Evolutionary conservation across 2,797 vertebrate species (phyloP).

Genomic region (Eulemur coronatus): DNA sequence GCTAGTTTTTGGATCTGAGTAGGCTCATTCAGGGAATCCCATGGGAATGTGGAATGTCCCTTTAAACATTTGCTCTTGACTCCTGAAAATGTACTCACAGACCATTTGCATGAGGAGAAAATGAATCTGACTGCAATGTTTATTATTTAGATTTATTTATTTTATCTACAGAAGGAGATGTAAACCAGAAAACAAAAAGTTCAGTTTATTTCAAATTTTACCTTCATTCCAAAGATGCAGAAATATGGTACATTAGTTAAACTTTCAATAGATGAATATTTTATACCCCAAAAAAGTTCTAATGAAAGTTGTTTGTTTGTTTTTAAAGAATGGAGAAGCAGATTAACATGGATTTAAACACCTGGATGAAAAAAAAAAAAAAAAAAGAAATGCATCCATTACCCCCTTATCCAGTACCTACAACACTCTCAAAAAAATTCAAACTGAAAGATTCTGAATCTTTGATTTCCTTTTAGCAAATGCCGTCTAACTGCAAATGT

Average conservation of each 20-base stretch:
- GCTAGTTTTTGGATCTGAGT: background rate
- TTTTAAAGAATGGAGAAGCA: slow-evolving; percentile 35
- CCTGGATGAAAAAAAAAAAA: slow-evolving; percentile 47
- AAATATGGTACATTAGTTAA: slow-evolving; percentile 29
- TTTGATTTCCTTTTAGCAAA: slow-evolving; percentile 76
- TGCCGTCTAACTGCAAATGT: slow-evolving; percentile 55
- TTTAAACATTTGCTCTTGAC: slow-evolving; percentile 48
- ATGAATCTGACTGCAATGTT: background rate
- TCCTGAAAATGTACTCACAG: background rate
- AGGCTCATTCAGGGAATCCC: background rate
- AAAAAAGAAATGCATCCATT: slow-evolving; percentile 43
- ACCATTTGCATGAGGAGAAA: slow-evolving; percentile 28
- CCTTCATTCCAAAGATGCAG: slow-evolving; percentile 8
- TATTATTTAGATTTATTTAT: slow-evolving; percentile 28
- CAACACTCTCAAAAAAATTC: slow-evolving; percentile 66
- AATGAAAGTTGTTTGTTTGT: background rate
- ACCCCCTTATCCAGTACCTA: slow-evolving; percentile 50
- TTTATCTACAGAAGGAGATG: slow-evolving; percentile 33
- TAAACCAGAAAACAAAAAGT: background rate
- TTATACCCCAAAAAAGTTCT: slow-evolving; percentile 16
- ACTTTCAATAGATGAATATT: slow-evolving; percentile 53
- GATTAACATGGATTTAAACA: slow-evolving; percentile 65
- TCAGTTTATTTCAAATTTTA: slow-evolving; percentile 8
- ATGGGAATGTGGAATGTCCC: background rate
- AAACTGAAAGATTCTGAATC: slow-evolving; percentile 56